Conservation (phyloP, 1,140 invertebrate genomes). For the Atta cephalotes region DNA sequence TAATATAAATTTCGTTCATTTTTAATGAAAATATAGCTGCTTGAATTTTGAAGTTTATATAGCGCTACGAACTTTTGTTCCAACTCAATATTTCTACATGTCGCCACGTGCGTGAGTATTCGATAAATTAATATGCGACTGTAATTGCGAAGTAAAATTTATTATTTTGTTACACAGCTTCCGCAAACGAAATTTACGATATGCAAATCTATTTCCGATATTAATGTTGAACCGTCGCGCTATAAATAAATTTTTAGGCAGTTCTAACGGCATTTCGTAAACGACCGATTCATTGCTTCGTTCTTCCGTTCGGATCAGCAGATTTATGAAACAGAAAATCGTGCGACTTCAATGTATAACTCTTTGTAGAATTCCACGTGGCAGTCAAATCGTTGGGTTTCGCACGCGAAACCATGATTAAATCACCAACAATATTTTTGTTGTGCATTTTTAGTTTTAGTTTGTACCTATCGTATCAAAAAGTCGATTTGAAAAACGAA, state of each 20-base stretch:
- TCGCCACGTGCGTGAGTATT: constrained; percentile 12
- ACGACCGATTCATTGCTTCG: constrained; percentile 51
- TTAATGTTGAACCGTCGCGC: constrained; percentile 34
- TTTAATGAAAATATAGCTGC: no score
- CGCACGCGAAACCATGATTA: constrained; percentile 15
- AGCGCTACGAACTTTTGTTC: no score
- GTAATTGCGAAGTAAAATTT: constrained; percentile 42
- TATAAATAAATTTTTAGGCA: constrained; percentile 47
- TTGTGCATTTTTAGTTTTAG: constrained; percentile 14
- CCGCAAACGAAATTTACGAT: constrained; percentile 39
- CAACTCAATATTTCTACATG: background rate
- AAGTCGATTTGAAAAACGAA: constrained; percentile 51
- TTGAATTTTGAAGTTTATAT: no score
- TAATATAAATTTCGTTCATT: no score
- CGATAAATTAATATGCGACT: constrained; percentile 52
- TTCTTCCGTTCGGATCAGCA: constrained; percentile 21
- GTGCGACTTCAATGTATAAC: constrained; percentile 35
- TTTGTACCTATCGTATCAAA: constrained; percentile 19
- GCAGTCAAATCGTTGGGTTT: background rate
- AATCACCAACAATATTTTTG: constrained; percentile 30
- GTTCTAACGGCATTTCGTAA: constrained; percentile 19
- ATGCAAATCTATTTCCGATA: constrained; percentile 58
- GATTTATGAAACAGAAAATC: constrained; percentile 45
- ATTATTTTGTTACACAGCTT: constrained; percentile 43
- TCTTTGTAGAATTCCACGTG: background rate